Conservation (phyloP, 2,888 invertebrate genomes). For the Alloplasta piceator region DNA sequence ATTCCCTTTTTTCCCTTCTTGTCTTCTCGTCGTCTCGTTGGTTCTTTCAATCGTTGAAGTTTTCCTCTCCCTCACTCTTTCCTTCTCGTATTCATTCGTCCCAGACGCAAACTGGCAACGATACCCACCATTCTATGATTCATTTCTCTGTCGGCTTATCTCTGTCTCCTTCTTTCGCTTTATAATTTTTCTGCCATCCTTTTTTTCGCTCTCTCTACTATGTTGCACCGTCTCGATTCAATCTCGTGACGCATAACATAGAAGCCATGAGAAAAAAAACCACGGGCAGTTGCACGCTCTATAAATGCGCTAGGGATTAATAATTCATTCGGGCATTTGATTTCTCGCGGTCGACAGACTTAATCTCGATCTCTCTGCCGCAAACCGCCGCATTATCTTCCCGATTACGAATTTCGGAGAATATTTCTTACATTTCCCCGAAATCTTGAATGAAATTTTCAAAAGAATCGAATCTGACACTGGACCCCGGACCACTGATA, state of each 20-base stretch:
- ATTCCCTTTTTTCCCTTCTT: slow-evolving; percentile 58
- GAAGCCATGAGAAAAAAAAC: slow-evolving; percentile 44
- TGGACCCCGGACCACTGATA: no score
- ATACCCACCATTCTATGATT: slow-evolving; percentile 63
- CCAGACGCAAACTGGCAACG: slow-evolving; percentile 60
- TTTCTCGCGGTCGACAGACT: slow-evolving; percentile 31
- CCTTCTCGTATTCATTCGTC: background rate
- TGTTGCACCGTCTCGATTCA: slow-evolving; percentile 35
- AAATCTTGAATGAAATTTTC: no score
- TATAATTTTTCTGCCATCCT: slow-evolving; percentile 48
- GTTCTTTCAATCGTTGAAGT: slow-evolving; percentile 7
- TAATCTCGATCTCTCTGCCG: background rate
- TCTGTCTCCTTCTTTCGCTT: slow-evolving; percentile 40
- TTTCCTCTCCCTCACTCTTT: slow-evolving; percentile 43
- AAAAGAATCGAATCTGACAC: no score
- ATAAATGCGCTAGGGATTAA: slow-evolving; percentile 6
- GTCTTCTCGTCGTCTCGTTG: slow-evolving; percentile 32
- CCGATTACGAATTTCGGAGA: no score
- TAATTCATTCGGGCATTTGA: slow-evolving; percentile 11
- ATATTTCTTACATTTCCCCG: no score
- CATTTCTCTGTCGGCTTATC: slow-evolving; percentile 58
- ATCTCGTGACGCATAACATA: slow-evolving; percentile 54
- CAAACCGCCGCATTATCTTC: background rate
- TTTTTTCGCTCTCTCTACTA: slow-evolving; percentile 43
- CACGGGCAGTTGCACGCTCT: slow-evolving; percentile 27